A percentile compares a stretch with the other conserved stretches of the same genome.
These are phyloP conservation scores for Apus apus DNA, from an alignment of 2,113 vertebrate species.

Conservation along the genomic window DNA sequence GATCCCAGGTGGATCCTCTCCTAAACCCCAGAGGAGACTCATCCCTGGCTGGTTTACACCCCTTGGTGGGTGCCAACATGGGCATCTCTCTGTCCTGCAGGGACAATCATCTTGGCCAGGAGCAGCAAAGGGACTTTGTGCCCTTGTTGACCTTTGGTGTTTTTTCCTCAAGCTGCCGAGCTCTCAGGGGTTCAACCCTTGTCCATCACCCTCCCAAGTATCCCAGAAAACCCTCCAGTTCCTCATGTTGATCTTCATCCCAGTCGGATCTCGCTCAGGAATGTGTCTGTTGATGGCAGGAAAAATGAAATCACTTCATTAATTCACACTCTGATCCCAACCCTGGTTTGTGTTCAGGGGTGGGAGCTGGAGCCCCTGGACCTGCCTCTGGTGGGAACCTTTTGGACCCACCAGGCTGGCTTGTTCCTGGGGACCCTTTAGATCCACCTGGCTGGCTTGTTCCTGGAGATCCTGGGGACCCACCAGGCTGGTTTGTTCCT, in stretches of 20 bases:
- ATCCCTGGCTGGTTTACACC: not conserved
- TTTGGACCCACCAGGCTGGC: slow-evolving; percentile 2
- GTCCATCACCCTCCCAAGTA: accelerated
- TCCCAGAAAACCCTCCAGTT: not conserved
- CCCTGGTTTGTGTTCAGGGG: not conserved
- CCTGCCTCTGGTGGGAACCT: slow-evolving; percentile 18
- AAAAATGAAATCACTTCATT: not conserved
- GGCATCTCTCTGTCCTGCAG: not conserved
- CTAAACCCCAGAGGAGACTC: not conserved
- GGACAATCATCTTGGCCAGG: accelerated
- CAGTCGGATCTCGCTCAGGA: accelerated
- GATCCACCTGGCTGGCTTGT: too few species aligned
- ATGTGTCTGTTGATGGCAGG: accelerated
- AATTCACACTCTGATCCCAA: not conserved
- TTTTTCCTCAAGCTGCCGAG: not conserved
- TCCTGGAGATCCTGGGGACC: too few species aligned
- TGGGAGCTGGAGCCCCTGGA: not conserved
- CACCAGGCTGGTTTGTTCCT: too few species aligned
- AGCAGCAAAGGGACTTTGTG: not conserved
- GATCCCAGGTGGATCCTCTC: not conserved
- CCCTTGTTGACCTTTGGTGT: not conserved
- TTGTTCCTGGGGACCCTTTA: not conserved
- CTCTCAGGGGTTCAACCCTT: accelerated
- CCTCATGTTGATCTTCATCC: accelerated
- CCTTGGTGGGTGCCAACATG: accelerated